Evolutionary conservation across 2,888 invertebrate species (phyloP).

Genomic region (Mystacides longicornis): DNA sequence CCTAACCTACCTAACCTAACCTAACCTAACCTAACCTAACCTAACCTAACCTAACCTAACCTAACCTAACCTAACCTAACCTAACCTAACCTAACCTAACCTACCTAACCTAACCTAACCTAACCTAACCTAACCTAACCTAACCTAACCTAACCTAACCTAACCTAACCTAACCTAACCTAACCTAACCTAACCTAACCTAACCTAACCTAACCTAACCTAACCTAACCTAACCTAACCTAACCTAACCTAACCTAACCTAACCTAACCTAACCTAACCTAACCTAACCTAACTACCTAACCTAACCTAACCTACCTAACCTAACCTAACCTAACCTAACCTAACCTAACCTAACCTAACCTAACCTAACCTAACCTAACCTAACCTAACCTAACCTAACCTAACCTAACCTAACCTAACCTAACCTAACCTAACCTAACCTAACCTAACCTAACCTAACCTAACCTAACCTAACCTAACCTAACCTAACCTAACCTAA

Average conservation of each 20-base stretch:
- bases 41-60: constrained; percentile 11
- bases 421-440: constrained; percentile 25
- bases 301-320: constrained; percentile 27
- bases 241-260: constrained; percentile 11
- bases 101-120: constrained; percentile 4
- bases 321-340: constrained; percentile 26
- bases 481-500: constrained; percentile 24
- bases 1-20: constrained; percentile 13
- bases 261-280: constrained; percentile 14
- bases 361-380: constrained; percentile 6
- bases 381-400: constrained; percentile 15
- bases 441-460: constrained; percentile 22
- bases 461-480: constrained; percentile 24
- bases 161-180: not conserved
- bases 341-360: constrained; percentile 25
- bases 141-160: constrained; percentile 6
- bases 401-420: constrained; percentile 27
- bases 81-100: constrained; percentile 6
- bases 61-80: constrained; percentile 6
- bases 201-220: constrained; percentile 13
- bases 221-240: constrained; percentile 14
- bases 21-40: constrained; percentile 16
- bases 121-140: not conserved
- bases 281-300: constrained; percentile 20
- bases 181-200: constrained; percentile 1